Evolutionary conservation across 23 tunicate species (phyloP).

Genomic region (Corella eumyota): DNA sequence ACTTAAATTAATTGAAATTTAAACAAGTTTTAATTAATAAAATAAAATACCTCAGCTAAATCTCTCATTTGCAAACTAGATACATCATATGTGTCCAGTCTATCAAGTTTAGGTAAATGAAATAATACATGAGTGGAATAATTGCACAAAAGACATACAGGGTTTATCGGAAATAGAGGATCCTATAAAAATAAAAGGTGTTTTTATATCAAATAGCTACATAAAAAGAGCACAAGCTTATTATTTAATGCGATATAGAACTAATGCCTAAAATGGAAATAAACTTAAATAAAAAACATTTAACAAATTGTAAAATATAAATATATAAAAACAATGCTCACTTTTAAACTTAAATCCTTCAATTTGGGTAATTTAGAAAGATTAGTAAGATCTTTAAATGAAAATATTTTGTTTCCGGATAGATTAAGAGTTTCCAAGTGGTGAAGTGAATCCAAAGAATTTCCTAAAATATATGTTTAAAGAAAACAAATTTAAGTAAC

Average conservation of each 20-base stretch:
- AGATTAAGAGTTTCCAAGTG: constrained; percentile 53
- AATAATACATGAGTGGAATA: constrained; percentile 83
- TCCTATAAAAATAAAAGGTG: constrained; percentile 36
- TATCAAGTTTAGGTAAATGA: constrained; percentile 60
- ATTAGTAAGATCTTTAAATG: constrained; percentile 75
- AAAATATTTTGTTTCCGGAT: constrained; percentile 60
- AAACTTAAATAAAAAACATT: no score
- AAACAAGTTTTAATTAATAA: not conserved
- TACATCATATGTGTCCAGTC: constrained; percentile 65
- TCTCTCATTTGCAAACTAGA: constrained; percentile 70
- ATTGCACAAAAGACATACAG: constrained; percentile 89
- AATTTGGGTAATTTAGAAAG: constrained; percentile 38
- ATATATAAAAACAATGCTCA: constrained; percentile 3
- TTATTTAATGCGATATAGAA: no score
- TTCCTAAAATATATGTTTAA: constrained; percentile 6
- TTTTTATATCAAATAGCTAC: no score
- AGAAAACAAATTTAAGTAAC: not conserved
- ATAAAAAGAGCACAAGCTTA: not conserved
- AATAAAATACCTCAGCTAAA: constrained; percentile 51
- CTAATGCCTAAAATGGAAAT: no score
- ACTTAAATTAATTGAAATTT: not conserved
- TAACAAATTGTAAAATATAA: no score
- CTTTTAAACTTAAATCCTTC: constrained; percentile 71
- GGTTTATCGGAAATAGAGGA: constrained; percentile 66
- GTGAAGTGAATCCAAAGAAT: constrained; percentile 18